Evolutionary conservation across 2,888 invertebrate species (phyloP), one percentile per base, ranked within the genome.

Genomic region (Agonopterix subpropinquella): DNA sequence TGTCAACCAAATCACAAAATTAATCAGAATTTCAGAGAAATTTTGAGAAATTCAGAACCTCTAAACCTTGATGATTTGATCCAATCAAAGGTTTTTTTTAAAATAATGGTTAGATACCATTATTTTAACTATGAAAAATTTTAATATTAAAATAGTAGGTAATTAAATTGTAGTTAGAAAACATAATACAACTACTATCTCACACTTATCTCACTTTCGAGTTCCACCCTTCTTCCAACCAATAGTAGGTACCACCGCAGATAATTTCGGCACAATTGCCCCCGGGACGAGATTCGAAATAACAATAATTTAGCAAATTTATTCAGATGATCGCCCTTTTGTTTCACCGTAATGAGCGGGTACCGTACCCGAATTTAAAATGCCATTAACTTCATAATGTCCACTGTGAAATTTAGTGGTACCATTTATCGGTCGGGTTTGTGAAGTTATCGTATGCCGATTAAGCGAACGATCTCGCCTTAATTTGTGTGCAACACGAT

Each of bases 271-370:
- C 48, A 49, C 63, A 53, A 62, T 63, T 59, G 77, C 75, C 58
- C 56, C 63, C 67, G 76, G 28, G 70, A 59, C 62, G 53, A 59
- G 66, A 64, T 61, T 58, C 62, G 62, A 76, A 83, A 84, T 80
- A 81, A 80, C 81, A 80, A 83, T 83, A 82, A 86, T 85, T 84
- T 83, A 65, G 68, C 70, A 78, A 85, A 84, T 84, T 80, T 83
- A 84, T 84, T 78, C 82, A 62, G 70, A 70, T 77, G 71, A 75
- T 80, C 77, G 71, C 67, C 66, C 80, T 78, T 79, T 86, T 86
- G 85, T 85, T 80, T 70, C 64, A 52, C 51, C 52, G 63, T 80
- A 81, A 82, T 81, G 73, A 79, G 68, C 53, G 75, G 80, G 67
- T 79, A 57, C 58, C 56, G 51, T 54, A 61, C 54, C 65, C 72